phyloP scores from a whole-genome alignment of 2,113 vertebrate genomes.

The Centrocercus urophasianus region DNA sequence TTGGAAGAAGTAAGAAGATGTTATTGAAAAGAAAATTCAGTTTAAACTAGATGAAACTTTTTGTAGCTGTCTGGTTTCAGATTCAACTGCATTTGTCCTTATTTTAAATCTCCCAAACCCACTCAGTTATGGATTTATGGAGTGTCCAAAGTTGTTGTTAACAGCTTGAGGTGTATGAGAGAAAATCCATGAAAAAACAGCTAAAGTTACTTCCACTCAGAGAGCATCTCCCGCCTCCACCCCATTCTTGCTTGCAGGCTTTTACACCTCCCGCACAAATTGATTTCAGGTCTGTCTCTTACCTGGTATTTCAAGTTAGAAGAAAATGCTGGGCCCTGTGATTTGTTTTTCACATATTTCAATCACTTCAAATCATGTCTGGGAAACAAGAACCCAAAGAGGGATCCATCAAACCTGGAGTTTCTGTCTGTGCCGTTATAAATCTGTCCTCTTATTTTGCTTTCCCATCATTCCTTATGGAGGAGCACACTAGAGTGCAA shows the following conservation, averaged over 20 bases:
- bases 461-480: neutral
- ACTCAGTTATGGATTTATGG: neutral
- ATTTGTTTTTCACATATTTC: neutral
- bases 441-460: neutral
- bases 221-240: neutral
- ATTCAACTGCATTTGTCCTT: neutral
- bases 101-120: neutral
- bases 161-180: neutral
- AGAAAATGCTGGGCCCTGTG: neutral
- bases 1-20: neutral
- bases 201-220: neutral
- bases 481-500: neutral
- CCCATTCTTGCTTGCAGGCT: neutral
- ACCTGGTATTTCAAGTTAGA: neutral
- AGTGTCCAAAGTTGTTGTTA: neutral
- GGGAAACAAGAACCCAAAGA: neutral
- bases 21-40: neutral
- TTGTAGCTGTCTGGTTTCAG: neutral
- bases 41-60: neutral
- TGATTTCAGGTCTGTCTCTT: neutral
- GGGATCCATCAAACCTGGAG: neutral
- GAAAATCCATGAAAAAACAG: neutral
- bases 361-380: neutral
- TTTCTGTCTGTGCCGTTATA: neutral
- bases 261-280: neutral